These are phyloP conservation scores for Tortricodes alternella DNA, from an alignment of 2,888 invertebrate genomes.

Conservation along the genomic window DNA sequence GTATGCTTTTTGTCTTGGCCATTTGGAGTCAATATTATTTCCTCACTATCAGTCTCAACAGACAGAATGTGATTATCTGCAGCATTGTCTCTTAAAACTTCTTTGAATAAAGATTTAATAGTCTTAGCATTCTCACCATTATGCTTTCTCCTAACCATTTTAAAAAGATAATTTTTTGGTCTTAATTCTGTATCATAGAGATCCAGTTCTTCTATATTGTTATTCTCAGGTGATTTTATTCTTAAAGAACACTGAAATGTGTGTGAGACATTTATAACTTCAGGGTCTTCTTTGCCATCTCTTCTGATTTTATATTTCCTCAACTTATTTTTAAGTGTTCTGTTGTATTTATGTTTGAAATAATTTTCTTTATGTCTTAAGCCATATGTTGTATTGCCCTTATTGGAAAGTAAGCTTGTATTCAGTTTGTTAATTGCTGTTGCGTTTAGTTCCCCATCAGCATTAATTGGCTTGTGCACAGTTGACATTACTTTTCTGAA, in stretches of 20 bases:
- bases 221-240: constrained; percentile 59
- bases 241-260: constrained; percentile 54
- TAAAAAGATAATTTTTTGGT: constrained; percentile 64
- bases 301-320: constrained; percentile 69
- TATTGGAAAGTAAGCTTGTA: background rate
- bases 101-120: constrained; percentile 19
- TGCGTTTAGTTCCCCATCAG: constrained; percentile 36
- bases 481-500: constrained; percentile 71
- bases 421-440: constrained; percentile 14
- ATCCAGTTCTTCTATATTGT: constrained; percentile 32
- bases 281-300: constrained; percentile 72
- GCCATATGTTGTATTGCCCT: background rate
- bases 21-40: constrained; percentile 4
- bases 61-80: background rate
- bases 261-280: constrained; percentile 68
- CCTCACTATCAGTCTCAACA: background rate
- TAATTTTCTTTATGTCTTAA: constrained; percentile 51
- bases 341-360: constrained; percentile 56
- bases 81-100: background rate
- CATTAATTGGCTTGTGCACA: constrained; percentile 43
- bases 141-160: constrained; percentile 63
- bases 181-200: constrained; percentile 40
- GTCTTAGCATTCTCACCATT: constrained; percentile 35
- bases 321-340: constrained; percentile 60
- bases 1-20: constrained; percentile 57